Evolutionary conservation across 2,797 vertebrate species (phyloP), one percentile per base, ranked within the genome.

Genomic region (Anabas testudineus): DNA sequence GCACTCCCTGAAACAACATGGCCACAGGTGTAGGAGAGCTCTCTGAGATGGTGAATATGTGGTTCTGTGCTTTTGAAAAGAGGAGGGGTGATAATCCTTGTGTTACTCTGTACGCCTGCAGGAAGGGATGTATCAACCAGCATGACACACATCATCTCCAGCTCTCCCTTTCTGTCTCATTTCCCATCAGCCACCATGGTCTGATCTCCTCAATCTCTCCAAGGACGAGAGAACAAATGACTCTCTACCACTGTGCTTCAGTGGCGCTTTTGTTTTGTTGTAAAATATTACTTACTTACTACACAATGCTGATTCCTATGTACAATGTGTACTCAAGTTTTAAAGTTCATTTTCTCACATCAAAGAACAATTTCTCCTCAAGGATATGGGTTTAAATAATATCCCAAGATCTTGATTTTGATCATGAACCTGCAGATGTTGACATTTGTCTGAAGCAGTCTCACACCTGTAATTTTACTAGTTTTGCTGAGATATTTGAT

Each of bases 61-160:
- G 60, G 24, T 59, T 58, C 39, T 51, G n/a, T 70, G 45, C 52
- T 81, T 68, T 69, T 81, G 70, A 67, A 73, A 68, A 26, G 73
- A 61, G 52, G 72, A 48, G 67, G 42, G 56, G 64, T 52, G 60
- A 61, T 87, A 80, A 85, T 89, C 86, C 85, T 72, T 39, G 37
- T 74, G 67, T 74, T 75, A 74, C 82, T 78, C 78, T 71, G 69
- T 56, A 53, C 58, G 81, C 83, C 88, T 78, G 64, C 71, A 71
- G 82, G 75, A 87, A 75, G 48, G 77, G 79, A 87, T 76, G 72
- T 83, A 87, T 84, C 80, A 76, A 84, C 59, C 87, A 88, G 86
- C 84, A 65, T 71, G 85, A 79, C 64, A 70, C 72, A 78, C 67
- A 76, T 69, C 77, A 72, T 66, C 63, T 74, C 66, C 42, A 42